phyloP scores from a whole-genome alignment of 2,797 vertebrate genomes.

The Anomalospiza imberbis region DNA sequence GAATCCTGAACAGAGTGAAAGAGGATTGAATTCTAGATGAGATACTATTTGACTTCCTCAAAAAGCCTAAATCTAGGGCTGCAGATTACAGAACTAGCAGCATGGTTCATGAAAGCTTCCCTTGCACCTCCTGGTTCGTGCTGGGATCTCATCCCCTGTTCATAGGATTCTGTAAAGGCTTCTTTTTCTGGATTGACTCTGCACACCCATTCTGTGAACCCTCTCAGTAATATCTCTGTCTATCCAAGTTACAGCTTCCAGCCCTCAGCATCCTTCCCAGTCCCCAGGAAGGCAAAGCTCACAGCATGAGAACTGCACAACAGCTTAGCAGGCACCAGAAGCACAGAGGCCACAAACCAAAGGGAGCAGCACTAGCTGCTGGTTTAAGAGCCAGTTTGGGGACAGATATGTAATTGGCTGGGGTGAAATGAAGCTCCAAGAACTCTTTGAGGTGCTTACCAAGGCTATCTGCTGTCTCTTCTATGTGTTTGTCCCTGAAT shows the following conservation, averaged over 20 bases:
- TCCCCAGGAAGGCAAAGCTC: neutral
- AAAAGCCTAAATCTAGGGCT: neutral
- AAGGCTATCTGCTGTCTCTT: neutral
- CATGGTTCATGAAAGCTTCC: neutral
- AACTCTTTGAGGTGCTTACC: neutral
- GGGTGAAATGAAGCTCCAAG: neutral
- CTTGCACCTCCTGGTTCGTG: neutral
- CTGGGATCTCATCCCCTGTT: neutral
- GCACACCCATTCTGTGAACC: neutral
- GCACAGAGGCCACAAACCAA: neutral
- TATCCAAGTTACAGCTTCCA: neutral
- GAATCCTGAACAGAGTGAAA: neutral
- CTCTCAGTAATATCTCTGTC: neutral
- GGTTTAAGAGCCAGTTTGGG: neutral
- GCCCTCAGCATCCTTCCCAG: neutral
- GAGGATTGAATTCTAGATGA: slow-evolving; percentile 23
- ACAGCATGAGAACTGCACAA: neutral
- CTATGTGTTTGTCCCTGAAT: neutral
- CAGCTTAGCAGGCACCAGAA: neutral
- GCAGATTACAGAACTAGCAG: neutral
- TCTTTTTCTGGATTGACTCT: neutral
- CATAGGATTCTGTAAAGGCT: neutral
- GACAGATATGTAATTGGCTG: neutral
- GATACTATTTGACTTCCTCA: neutral
- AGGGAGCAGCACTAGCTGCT: neutral